Base-by-base conservation (phyloP, 2,113 vertebrate species). In the Dryoscopus gambensis region DNA sequence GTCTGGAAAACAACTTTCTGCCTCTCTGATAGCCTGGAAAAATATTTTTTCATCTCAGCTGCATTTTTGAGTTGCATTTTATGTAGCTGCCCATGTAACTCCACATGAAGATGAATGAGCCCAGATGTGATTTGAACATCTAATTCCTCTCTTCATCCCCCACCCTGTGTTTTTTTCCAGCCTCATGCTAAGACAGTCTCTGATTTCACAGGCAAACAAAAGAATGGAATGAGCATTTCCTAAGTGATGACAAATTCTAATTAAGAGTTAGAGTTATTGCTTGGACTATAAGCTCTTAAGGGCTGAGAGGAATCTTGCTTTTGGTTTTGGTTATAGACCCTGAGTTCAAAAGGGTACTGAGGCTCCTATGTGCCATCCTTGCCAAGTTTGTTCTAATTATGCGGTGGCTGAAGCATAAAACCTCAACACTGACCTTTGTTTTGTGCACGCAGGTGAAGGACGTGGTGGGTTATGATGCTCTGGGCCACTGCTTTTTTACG, bases 401-500 rank as follows among this genome's bases (percentile, higher is more conserved):
- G 11, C 17, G 46, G 28, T 59, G 50, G 13, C 62, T 82, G n/a
- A 76, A 42, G 68, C 60, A 30, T 3, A 20, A 64, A 74, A 11
- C 9, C 37, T 42, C 17, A 44, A 39, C 52, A 6, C 56, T 65
- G 17, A 7, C 31, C 60, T 67, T 65, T 71, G 52, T 63, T 94
- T 80, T 76, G 28, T 22, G 9, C 53, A 2, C 12, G 3, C 95
- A 99, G 99, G 98, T 99, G 65, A 99, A 99, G 96, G 98, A 99
- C 5, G 98, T 99, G 15, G 99, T 99, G 75, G 99, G 99, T 55
- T 99, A 99, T 15, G 97, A 99, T 57, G 97, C 98, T 1, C 89
- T 99, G 74, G 99, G 99, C 9, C 99, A 99, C 80, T 99, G 99
- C 81, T 99, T 99, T 97, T 99, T 99, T 84, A 99, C 98, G 2